Evolutionary conservation across 2,797 vertebrate species (phyloP), one percentile per base, ranked within the genome.

Genomic region (Odontamblyopus lacepedii): DNA sequence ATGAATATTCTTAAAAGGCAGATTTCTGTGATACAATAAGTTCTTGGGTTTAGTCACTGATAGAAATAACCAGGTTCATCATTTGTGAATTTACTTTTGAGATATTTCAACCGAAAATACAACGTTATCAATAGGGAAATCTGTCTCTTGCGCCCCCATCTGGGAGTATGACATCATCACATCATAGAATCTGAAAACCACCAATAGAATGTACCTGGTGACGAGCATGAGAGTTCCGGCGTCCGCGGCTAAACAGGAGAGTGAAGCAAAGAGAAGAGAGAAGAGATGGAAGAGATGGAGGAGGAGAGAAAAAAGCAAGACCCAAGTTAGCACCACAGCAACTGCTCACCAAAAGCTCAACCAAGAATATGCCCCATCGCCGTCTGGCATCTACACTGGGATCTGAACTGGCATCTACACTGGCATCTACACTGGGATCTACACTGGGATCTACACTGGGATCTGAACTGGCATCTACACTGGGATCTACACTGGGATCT

Each of bases 211-310:
- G 87, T 99, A 99, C 98, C 97, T 99, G 97, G 90, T 99, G 96
- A 93, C 97, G 96, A 7, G 96, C 90, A 90, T 99, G 98, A 83
- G 98, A 99, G 91, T 99, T 99, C 94, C 98, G 95, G 94, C 97
- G 95, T 97, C 97, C 98, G 78, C 98, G 96, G 95, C 97, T 99
- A 95, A 89, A 85, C 72, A 85, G 73, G 93, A 93, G 30, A 19
- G 92, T 90, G 89, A 92, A 85, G 91, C 92, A 90, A 93, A 90
- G 93, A 92, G 89, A 56, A 82, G 69, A 81, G 76, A 88, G 16
- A 73, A 65, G 83, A 26, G 84, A 67, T 7, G 38, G 77, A 79
- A 78, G 32, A n/a, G 29, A 38, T 8, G 35, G 35, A 38, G 9
- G 32, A 35, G 8, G 35, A 38, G 35, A 38, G 8, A 75, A 84